phyloP scores from a whole-genome alignment of 2,797 vertebrate species.

The Sebastes ruberrimus region DNA sequence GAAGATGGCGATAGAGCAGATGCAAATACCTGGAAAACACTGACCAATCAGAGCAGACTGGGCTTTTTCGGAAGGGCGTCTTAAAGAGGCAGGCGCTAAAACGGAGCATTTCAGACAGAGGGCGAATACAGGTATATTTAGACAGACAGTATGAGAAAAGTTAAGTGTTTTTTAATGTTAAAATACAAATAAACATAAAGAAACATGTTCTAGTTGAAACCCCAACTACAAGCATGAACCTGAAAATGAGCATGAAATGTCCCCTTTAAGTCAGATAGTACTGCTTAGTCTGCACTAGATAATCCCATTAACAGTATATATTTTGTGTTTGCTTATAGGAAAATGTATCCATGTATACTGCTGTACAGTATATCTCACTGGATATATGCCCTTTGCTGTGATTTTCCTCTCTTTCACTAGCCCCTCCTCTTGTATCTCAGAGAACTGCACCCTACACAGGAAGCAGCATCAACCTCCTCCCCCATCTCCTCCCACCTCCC shows the following conservation, averaged over 20 bases:
- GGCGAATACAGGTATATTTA: background rate
- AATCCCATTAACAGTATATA: background rate
- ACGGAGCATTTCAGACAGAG: background rate
- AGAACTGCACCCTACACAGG: constrained; percentile 81
- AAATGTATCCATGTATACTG: background rate
- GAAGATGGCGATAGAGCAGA: no score
- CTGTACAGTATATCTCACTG: constrained; percentile 31
- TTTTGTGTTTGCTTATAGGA: background rate
- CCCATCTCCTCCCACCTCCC: constrained; percentile 70
- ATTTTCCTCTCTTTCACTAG: constrained; percentile 62
- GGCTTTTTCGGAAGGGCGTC: no score
- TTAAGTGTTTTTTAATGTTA: background rate
- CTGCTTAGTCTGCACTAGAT: background rate
- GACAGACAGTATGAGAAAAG: no score
- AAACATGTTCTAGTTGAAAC: background rate
- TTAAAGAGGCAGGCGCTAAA: background rate
- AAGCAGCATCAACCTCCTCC: constrained; percentile 66
- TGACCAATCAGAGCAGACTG: no score
- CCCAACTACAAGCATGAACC: background rate
- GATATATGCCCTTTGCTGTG: constrained; percentile 29
- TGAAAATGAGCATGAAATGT: background rate
- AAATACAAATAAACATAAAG: no score
- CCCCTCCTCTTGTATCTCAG: constrained; percentile 83
- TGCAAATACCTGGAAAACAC: no score
- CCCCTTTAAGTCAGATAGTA: background rate